A percentile compares a stretch with the other conserved stretches of the same genome.
phyloP scores from a whole-genome alignment of 2,113 vertebrate genomes.

The Alectura lathami region DNA sequence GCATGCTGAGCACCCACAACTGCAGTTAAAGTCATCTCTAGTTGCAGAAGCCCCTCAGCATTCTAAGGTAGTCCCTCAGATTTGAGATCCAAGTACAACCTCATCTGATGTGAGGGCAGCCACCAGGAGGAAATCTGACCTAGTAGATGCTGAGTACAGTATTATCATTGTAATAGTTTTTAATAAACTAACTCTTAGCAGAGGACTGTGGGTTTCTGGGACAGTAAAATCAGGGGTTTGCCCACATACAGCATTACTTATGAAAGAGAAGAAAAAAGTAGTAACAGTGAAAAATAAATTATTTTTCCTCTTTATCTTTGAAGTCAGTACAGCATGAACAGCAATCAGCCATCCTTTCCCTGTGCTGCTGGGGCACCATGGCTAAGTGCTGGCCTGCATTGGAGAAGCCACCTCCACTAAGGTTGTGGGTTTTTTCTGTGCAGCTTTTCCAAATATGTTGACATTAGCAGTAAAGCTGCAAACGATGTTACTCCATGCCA shows the following conservation, averaged over 20 bases:
- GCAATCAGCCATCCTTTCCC: not conserved
- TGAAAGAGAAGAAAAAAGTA: not conserved
- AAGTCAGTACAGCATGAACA: not conserved
- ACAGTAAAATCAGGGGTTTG: not conserved
- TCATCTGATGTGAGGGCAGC: not conserved
- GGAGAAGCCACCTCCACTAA: not conserved
- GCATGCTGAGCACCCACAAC: not conserved
- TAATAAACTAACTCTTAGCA: not conserved
- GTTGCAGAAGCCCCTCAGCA: not conserved
- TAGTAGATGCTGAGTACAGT: not conserved
- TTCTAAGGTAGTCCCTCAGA: not conserved
- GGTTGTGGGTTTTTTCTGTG: not conserved
- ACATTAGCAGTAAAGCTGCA: not conserved
- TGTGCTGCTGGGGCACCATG: not conserved
- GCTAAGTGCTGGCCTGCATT: not conserved
- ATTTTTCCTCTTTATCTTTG: not conserved
- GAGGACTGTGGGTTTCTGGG: not conserved
- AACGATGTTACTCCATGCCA: not conserved
- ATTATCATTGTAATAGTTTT: not conserved
- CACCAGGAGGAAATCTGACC: not conserved
- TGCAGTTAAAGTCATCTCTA: not conserved
- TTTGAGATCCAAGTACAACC: not conserved
- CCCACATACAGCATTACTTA: not conserved
- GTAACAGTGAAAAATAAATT: not conserved
- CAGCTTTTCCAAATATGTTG: not conserved